phyloP scores from a whole-genome alignment of 2,797 vertebrate species.

The Gallirallus australis region DNA sequence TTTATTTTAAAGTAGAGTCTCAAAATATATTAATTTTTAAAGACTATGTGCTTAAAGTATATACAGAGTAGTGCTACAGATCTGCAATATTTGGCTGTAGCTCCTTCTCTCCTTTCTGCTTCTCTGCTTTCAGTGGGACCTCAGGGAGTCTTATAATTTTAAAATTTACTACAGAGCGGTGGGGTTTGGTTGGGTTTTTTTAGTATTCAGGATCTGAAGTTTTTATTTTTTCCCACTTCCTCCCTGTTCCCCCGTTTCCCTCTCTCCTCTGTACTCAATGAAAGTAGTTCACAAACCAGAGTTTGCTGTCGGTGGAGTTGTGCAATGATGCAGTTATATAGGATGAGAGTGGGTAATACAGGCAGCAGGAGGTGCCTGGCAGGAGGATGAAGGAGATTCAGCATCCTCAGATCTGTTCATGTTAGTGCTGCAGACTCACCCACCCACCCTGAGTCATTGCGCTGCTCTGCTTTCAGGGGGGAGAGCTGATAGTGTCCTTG shows the following conservation, averaged over 20 bases:
- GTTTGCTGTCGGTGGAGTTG: background rate
- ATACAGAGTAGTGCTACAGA: background rate
- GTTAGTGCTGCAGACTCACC: background rate
- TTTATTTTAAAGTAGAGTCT: background rate
- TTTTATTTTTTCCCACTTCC: background rate
- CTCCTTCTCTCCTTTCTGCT: background rate
- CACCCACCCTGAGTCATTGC: background rate
- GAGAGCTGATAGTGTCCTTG: background rate
- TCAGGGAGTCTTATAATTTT: background rate
- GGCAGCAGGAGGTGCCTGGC: rapidly evolving
- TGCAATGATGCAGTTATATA: rapidly evolving
- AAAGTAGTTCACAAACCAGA: background rate
- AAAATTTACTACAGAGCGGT: background rate
- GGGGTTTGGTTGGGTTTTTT: background rate
- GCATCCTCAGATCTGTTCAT: background rate
- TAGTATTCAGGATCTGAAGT: background rate
- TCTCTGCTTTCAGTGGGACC: background rate
- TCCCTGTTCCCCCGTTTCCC: background rate
- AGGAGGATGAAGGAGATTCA: background rate
- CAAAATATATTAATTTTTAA: background rate
- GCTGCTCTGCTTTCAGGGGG: background rate
- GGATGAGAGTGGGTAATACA: rapidly evolving
- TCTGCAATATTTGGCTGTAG: background rate
- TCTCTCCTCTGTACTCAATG: background rate
- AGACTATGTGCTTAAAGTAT: background rate